These are phyloP conservation scores for Macrosiphum euphorbiae DNA, from an alignment of 2,888 invertebrate genomes.

Conservation along the genomic window DNA sequence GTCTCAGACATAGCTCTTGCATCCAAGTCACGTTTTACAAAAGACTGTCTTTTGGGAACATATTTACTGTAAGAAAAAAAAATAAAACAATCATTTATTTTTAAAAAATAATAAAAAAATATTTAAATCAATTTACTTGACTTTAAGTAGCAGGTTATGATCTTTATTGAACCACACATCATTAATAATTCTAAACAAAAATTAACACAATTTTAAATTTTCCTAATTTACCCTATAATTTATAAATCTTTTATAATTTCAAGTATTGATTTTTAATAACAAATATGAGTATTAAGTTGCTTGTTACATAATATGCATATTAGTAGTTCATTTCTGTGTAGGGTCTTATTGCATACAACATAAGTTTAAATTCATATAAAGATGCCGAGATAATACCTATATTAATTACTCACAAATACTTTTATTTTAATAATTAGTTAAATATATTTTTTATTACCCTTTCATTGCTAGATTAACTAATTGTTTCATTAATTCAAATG, in stretches of 20 bases:
- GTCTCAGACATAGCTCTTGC: conserved; percentile 94
- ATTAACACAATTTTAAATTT: neutral
- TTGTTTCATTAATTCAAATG: conserved; percentile 93
- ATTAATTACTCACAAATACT: conserved; percentile 69
- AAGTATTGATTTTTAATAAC: neutral
- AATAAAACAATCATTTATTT: neutral
- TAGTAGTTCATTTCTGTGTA: neutral
- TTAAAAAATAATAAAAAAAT: neutral
- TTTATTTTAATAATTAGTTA: conserved; percentile 82
- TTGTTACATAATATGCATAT: neutral
- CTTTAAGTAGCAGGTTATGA: conserved; percentile 84
- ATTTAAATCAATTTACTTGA: conserved; percentile 74
- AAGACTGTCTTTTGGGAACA: conserved; percentile 89
- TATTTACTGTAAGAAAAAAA: conserved; percentile 71
- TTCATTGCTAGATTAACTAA: conserved; percentile 97
- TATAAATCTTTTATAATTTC: neutral
- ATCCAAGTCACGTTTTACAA: conserved; percentile 94
- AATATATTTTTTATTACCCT: conserved; percentile 74
- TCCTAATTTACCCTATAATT: neutral
- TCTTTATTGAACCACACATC: conserved; percentile 70
- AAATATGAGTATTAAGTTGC: neutral
- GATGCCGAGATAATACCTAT: neutral
- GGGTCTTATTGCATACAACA: neutral
- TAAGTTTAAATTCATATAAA: neutral
- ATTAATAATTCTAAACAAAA: conserved; percentile 57